Conservation (phyloP, 2,113 vertebrate species). For the Tinamus guttatus region DNA sequence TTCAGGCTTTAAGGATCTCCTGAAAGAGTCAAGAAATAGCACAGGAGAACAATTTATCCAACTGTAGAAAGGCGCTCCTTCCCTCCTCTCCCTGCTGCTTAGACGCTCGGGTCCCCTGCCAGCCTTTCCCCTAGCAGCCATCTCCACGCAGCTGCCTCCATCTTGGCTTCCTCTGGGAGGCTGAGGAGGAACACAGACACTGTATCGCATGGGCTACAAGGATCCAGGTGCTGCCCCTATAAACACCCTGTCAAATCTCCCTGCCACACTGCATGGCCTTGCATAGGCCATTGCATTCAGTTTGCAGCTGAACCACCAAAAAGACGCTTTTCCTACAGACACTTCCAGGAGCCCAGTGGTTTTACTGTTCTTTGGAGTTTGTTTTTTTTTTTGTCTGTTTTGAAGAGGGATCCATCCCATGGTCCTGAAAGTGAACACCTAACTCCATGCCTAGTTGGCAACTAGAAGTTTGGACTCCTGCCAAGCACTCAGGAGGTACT, state of each 20-base stretch:
- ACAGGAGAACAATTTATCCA: neutral
- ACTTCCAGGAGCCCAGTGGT: neutral
- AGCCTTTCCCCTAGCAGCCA: neutral
- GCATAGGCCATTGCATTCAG: neutral
- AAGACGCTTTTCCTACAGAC: neutral
- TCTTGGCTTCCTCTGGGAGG: neutral
- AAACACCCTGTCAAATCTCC: neutral
- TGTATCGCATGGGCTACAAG: neutral
- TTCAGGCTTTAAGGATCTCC: constrained; percentile 1
- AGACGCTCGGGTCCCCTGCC: accelerated
- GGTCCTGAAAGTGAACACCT: neutral
- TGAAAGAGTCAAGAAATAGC: neutral
- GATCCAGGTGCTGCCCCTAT: neutral
- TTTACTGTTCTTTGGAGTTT: neutral
- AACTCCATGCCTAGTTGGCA: neutral
- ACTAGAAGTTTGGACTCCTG: neutral
- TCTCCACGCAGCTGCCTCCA: neutral
- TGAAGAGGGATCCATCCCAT: neutral
- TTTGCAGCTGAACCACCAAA: neutral
- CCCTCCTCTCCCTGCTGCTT: neutral
- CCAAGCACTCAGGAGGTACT: neutral
- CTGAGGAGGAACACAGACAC: neutral
- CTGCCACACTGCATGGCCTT: accelerated
- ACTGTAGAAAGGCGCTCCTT: neutral
- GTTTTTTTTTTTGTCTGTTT: neutral